phyloP scores from a whole-genome alignment of 92 coral and sea anemone genomes.

The Plumapathes pennacea region DNA sequence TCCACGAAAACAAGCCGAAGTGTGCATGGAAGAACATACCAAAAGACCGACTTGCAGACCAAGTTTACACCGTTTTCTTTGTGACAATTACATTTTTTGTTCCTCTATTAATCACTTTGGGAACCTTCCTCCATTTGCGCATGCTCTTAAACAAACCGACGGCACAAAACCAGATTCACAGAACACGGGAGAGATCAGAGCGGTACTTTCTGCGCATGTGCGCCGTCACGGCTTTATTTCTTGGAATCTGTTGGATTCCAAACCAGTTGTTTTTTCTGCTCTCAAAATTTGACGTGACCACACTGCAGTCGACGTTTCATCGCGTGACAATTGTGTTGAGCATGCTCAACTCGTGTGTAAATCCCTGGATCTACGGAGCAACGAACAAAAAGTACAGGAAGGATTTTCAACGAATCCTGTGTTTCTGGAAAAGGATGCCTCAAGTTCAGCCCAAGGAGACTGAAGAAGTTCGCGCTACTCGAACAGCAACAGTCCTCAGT shows the following conservation, averaged over 20 bases:
- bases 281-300: constrained; percentile 58
- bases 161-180: too few species aligned
- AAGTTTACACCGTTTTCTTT: constrained; percentile 19
- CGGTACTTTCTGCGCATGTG: constrained; percentile 75
- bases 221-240: constrained; percentile 64
- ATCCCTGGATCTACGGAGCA: constrained; percentile 81
- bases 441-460: constrained; percentile 19
- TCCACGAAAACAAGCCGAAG: constrained; percentile 1
- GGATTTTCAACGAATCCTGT: constrained; percentile 28
- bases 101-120: constrained; percentile 42
- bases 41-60: constrained; percentile 1
- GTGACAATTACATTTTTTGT: constrained; percentile 37
- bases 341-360: constrained; percentile 75
- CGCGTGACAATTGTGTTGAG: constrained; percentile 70
- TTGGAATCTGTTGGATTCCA: constrained; percentile 86
- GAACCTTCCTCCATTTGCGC: constrained; percentile 22
- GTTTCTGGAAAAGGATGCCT: constrained; percentile 21
- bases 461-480: too few species aligned
- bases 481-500: too few species aligned
- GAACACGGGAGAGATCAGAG: constrained; percentile 4
- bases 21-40: constrained; percentile 27
- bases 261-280: constrained; percentile 78
- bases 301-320: constrained; percentile 59
- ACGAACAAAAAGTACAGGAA: constrained; percentile 68
- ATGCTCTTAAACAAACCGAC: too few species aligned